Conservation (phyloP, 1,140 invertebrate species). For the Lasioglossum baleicum region DNA sequence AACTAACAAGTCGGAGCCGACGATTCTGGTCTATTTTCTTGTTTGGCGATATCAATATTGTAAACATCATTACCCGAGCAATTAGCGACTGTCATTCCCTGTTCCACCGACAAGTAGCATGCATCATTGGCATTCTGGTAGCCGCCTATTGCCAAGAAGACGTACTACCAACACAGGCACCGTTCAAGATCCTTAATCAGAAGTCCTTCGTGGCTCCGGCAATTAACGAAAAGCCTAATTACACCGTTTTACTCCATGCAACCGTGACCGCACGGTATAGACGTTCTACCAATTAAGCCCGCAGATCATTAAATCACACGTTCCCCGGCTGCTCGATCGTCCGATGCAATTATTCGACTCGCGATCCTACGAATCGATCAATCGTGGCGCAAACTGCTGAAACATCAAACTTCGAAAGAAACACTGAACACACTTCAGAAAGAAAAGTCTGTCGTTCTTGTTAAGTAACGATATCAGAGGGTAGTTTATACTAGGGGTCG, state of each 20-base stretch:
- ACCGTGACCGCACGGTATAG: not conserved
- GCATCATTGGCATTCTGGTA: not conserved
- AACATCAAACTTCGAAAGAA: too few relatives aligned
- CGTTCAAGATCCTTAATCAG: not conserved
- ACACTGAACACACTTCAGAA: too few relatives aligned
- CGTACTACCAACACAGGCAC: not conserved
- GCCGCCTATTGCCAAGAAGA: not conserved
- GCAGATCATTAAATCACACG: not conserved
- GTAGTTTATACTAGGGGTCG: too few relatives aligned
- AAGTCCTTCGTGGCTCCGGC: not conserved
- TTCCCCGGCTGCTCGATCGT: not conserved
- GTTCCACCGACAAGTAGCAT: not conserved
- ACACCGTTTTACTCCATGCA: not conserved
- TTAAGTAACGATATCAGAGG: too few relatives aligned
- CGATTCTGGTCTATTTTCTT: too few relatives aligned
- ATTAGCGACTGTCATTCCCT: too few relatives aligned
- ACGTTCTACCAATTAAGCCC: conserved; percentile 1
- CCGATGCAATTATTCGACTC: not conserved
- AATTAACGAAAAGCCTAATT: conserved; percentile 29
- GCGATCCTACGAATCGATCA: too few relatives aligned
- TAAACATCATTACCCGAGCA: too few relatives aligned
- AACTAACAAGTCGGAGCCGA: too few relatives aligned
- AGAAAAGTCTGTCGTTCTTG: too few relatives aligned
- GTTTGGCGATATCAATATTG: too few relatives aligned
- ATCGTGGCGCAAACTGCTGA: too few relatives aligned